These are phyloP conservation scores for Megalops atlanticus DNA, from an alignment of 2,113 vertebrate species.

Conservation along the genomic window DNA sequence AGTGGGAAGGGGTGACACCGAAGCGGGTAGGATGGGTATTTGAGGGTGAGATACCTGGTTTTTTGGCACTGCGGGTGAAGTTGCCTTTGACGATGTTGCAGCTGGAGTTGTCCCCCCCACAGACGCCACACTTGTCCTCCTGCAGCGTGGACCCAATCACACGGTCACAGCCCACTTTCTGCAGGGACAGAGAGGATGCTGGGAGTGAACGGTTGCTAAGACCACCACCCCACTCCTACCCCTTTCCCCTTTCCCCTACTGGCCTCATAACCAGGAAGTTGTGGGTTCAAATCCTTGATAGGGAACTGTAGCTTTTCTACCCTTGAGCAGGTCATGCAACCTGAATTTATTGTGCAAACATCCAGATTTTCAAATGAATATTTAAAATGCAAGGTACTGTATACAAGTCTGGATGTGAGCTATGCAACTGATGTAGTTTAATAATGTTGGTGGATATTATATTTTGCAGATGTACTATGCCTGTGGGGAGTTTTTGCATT, in stretches of 20 bases:
- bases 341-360: too few species aligned
- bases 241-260: neutral
- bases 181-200: slow-evolving; percentile 41
- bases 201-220: neutral
- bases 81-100: slow-evolving; percentile 93
- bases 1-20: neutral
- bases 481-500: too few species aligned
- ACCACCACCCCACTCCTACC: neutral
- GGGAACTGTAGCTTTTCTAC: neutral
- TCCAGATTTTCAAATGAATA: too few species aligned
- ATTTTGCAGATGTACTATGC: too few species aligned
- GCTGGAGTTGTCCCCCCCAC: slow-evolving; percentile 89
- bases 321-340: too few species aligned
- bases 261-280: neutral
- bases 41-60: slow-evolving; percentile 73
- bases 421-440: too few species aligned
- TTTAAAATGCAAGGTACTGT: too few species aligned
- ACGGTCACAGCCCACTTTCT: slow-evolving; percentile 97
- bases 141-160: slow-evolving; percentile 89
- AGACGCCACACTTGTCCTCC: slow-evolving; percentile 95
- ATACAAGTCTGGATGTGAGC: too few species aligned
- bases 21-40: neutral
- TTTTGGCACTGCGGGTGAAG: slow-evolving; percentile 83
- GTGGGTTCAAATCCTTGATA: neutral
- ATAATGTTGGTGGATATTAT: too few species aligned